A percentile compares a stretch with the other conserved stretches of the same genome.
These are phyloP conservation scores for Bugulina stolonifera DNA, from an alignment of 2,888 invertebrate species.

Conservation along the genomic window DNA sequence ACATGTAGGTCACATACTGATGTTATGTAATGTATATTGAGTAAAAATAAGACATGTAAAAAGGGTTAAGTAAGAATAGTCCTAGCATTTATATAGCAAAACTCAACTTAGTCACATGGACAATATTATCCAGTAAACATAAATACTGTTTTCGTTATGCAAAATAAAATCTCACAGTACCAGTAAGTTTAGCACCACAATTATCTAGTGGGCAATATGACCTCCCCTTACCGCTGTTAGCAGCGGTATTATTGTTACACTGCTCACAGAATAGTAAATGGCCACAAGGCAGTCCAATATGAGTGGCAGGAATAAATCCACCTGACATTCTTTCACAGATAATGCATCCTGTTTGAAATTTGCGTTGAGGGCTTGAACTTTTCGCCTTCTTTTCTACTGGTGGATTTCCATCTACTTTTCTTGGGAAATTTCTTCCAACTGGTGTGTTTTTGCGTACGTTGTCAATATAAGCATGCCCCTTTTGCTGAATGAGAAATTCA, in stretches of 20 bases:
- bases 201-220: background rate
- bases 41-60: too few species aligned
- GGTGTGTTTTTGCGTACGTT: background rate
- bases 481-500: slow-evolving; percentile 71
- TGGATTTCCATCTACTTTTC: too few species aligned
- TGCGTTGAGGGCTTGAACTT: background rate
- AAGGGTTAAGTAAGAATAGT: too few species aligned
- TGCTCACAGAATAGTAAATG: background rate
- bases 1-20: too few species aligned
- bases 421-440: too few species aligned
- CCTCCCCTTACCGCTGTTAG: background rate
- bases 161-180: background rate
- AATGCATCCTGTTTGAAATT: background rate
- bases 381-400: background rate
- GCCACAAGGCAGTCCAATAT: background rate
- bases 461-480: slow-evolving; percentile 57
- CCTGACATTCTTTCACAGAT: background rate
- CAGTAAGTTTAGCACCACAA: background rate
- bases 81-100: too few species aligned
- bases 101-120: too few species aligned
- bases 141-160: background rate
- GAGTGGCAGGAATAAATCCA: background rate
- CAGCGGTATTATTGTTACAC: too few species aligned
- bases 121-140: background rate
- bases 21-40: too few species aligned